Base-by-base conservation (phyloP, 2,888 invertebrate genomes). In the Lasioglossum vierecki region DNA sequence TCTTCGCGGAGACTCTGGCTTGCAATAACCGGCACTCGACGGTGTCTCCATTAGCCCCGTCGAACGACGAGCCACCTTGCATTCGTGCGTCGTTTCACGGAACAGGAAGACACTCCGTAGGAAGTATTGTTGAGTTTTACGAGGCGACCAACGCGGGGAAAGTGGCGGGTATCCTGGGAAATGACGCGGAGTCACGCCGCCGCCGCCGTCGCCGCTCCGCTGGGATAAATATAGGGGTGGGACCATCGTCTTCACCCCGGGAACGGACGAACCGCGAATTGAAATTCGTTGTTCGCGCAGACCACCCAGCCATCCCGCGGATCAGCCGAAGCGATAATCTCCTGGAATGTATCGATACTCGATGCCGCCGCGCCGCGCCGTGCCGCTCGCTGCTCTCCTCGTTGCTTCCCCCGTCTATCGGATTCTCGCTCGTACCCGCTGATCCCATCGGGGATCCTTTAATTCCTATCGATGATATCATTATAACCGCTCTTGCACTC, bases 31-130 rank as follows among this genome's bases (percentile, higher is more conserved):
- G 80, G 77, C 83, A 73, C 88, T 84, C 72, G 76, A 26, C 80
- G 79, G 80, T 86, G 84, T 88, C 87, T 88, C 88, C 80, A 82
- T 85, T 88, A 88, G 79, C 78, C 82, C 26, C 78, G 71, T 49
- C 46, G 73, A 83, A 82, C 72, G 53, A 41, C 75, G 73, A 82
- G 57, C 72, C 49, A 57, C 68, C 68, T 73, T 80, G 76, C 73
- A 39, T 73, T 80, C 63, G 76, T 60, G 72, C 22, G 79, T 30
- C 53, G 63, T 76, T 71, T 46, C 57, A 26, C 44, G 72, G 49
- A 72, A 79, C 41, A 63, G 82, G 26, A 71, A 75, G 35, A 74
- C 81, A 57, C 74, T n/a, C 35, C 53, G 76, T 26, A 49, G 53
- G 41, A 26, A 60, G 70, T 60, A 82, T 82, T 82, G 78, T 79